phyloP scores from a whole-genome alignment of 2,888 invertebrate genomes.

The Melinaea menophilus region DNA sequence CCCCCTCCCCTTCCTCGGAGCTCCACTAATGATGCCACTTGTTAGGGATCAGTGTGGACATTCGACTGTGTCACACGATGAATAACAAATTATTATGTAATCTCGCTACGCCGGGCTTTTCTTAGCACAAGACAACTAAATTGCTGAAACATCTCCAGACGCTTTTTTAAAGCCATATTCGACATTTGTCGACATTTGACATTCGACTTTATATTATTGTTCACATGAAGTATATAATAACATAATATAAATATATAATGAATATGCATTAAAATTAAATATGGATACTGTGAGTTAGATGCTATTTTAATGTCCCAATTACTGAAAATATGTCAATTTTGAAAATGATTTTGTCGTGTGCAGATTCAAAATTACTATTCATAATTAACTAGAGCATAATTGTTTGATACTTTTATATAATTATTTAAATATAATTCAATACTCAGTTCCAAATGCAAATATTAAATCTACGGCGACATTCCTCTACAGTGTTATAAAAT shows the following conservation, averaged over 20 bases:
- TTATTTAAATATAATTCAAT: background rate
- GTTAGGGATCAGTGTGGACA: conserved; percentile 74
- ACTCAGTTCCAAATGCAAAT: too few relatives aligned
- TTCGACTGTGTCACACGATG: conserved; percentile 69
- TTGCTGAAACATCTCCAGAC: too few relatives aligned
- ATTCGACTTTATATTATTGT: too few relatives aligned
- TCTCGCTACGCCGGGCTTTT: conserved; percentile 46
- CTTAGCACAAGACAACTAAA: conserved; percentile 10
- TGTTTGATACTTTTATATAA: background rate
- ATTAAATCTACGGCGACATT: too few relatives aligned
- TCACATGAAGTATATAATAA: too few relatives aligned
- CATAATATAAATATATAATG: background rate
- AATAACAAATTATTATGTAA: conserved; percentile 73
- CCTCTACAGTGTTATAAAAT: too few relatives aligned
- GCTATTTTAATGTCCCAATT: background rate
- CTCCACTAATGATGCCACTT: conserved; percentile 75
- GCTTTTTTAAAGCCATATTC: too few relatives aligned
- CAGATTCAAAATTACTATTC: background rate
- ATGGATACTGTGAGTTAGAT: background rate
- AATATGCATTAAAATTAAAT: background rate
- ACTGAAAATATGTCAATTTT: background rate
- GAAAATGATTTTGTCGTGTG: conserved; percentile 3
- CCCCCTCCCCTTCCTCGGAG: conserved; percentile 39
- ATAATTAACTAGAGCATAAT: background rate
- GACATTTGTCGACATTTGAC: too few relatives aligned